These are phyloP conservation scores for Dryomyza anilis DNA, from an alignment of 2,888 invertebrate species.

Conservation along the genomic window DNA sequence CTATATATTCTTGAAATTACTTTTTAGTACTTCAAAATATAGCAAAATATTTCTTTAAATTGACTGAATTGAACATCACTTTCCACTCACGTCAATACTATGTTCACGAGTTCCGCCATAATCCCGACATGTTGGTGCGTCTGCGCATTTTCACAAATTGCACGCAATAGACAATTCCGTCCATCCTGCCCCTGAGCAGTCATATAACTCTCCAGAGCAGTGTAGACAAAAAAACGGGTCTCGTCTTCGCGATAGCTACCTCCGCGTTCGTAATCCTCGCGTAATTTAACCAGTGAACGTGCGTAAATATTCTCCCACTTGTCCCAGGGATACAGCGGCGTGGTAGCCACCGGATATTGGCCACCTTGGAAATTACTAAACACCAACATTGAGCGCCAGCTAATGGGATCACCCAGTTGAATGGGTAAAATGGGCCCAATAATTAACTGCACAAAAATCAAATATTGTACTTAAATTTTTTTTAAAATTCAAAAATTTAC, in stretches of 20 bases:
- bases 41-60: not conserved
- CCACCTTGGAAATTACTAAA: constrained; percentile 49
- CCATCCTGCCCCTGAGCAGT: constrained; percentile 37
- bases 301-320: constrained; percentile 52
- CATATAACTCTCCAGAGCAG: constrained; percentile 50
- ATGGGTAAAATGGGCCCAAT: constrained; percentile 48
- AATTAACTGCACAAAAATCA: constrained; percentile 38
- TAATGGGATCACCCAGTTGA: constrained; percentile 46
- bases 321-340: constrained; percentile 53
- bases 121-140: constrained; percentile 50
- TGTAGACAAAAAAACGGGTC: constrained; percentile 50
- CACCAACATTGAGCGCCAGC: constrained; percentile 50
- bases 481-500: constrained; percentile 28
- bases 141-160: constrained; percentile 58
- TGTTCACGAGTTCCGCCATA: constrained; percentile 47
- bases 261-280: constrained; percentile 35
- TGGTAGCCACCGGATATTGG: constrained; percentile 47
- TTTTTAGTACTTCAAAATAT: too few relatives aligned
- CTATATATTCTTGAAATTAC: too few relatives aligned
- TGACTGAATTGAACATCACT: not conserved
- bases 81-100: constrained; percentile 46
- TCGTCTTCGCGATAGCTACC: constrained; percentile 46
- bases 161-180: constrained; percentile 49
- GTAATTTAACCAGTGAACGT: constrained; percentile 39
- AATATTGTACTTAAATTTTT: too few relatives aligned